Percentiles rank a stretch among this genome's conserved stretches.
Conservation (phyloP, 2,113 vertebrate genomes). For the Cisticola juncidis region DNA sequence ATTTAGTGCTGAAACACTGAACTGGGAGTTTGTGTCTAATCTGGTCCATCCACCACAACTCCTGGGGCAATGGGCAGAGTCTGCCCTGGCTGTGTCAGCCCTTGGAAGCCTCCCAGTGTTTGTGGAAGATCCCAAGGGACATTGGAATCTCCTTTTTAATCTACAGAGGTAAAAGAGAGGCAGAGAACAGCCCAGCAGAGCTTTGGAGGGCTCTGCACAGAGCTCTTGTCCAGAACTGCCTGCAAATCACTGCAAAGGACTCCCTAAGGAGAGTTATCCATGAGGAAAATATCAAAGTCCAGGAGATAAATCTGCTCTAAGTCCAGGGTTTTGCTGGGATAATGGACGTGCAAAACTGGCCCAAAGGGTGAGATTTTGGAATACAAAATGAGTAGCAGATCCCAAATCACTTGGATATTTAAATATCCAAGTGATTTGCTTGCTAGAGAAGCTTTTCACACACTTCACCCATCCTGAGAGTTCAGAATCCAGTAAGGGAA, state of each 20-base stretch:
- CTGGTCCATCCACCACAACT: neutral
- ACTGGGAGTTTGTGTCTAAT: constrained; percentile 3
- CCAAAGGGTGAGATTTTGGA: neutral
- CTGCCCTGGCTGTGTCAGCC: neutral
- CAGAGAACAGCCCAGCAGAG: neutral
- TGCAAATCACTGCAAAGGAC: neutral
- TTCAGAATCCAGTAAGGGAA: neutral
- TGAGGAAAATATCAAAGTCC: neutral
- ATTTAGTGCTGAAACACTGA: neutral
- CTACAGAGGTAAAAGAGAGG: neutral
- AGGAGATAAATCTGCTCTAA: neutral
- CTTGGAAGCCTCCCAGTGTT: neutral
- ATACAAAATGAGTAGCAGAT: neutral
- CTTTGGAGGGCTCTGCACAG: neutral
- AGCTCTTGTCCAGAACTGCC: neutral
- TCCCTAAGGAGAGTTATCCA: neutral
- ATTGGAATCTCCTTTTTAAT: neutral
- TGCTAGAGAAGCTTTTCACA: neutral
- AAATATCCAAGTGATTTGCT: neutral
- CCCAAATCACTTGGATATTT: too few relatives aligned
- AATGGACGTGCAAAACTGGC: neutral
- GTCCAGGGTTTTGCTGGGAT: neutral
- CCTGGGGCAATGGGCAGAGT: neutral
- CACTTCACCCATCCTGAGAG: neutral
- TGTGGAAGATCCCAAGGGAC: neutral